These are phyloP conservation scores for Sebastes itinus DNA, from an alignment of 2,797 vertebrate species.

Conservation along the genomic window DNA sequence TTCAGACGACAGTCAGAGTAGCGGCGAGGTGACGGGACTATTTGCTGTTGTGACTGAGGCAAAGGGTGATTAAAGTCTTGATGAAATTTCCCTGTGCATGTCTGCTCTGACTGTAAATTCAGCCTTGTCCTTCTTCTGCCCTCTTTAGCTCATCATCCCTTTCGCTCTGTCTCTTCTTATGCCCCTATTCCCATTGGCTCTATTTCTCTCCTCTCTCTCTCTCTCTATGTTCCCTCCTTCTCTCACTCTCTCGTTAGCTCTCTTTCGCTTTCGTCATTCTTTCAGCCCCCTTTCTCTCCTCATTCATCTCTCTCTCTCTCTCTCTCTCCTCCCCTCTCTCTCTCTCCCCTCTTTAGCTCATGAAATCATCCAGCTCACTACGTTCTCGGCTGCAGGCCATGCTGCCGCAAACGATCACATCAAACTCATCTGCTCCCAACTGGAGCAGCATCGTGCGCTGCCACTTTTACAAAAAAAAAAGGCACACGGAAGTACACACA, in stretches of 20 bases:
- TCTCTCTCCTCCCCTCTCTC: constrained; percentile 9
- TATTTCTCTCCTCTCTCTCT: neutral
- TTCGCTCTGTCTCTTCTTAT: neutral
- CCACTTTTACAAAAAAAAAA: constrained; percentile 5
- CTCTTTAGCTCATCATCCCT: constrained; percentile 36
- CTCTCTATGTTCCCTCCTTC: neutral
- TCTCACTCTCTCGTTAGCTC: neutral
- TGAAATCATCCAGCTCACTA: constrained; percentile 75
- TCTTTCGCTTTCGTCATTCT: constrained; percentile 17
- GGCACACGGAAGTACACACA: neutral
- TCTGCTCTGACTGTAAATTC: constrained; percentile 35
- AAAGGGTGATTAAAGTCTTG: constrained; percentile 52
- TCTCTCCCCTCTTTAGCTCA: constrained; percentile 82
- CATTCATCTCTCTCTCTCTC: neutral
- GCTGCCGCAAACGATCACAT: constrained; percentile 81
- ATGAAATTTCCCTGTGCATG: constrained; percentile 40
- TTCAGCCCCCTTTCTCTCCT: constrained; percentile 44
- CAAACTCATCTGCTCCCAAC: constrained; percentile 74
- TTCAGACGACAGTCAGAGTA: neutral
- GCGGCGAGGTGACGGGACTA: neutral
- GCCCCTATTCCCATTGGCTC: constrained; percentile 5
- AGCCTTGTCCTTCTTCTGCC: constrained; percentile 37
- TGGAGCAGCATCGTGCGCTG: constrained; percentile 54
- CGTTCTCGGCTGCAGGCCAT: constrained; percentile 71
- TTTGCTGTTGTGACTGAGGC: constrained; percentile 50